Conservation (phyloP, 2,113 vertebrate species). For the Zosterops hypoxanthus region DNA sequence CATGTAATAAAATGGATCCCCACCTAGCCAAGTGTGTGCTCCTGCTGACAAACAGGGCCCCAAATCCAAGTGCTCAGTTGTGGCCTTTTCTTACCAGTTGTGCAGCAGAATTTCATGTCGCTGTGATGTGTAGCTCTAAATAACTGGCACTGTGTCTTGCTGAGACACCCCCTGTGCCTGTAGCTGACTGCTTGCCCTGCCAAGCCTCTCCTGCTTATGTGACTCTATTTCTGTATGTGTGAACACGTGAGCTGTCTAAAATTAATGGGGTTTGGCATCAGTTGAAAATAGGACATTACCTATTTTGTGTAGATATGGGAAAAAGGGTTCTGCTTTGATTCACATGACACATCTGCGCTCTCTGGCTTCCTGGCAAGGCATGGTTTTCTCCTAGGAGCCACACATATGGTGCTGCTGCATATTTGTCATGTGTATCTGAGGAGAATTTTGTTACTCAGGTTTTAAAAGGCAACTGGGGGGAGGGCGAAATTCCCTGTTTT, state of each 20-base stretch:
- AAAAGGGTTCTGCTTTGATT: neutral
- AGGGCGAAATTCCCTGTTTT: neutral
- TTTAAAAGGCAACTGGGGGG: neutral
- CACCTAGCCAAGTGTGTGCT: neutral
- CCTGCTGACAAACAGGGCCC: neutral
- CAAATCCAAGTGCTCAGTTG: neutral
- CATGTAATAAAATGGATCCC: fast-evolving
- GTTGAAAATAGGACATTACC: neutral
- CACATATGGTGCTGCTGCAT: neutral
- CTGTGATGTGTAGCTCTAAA: neutral
- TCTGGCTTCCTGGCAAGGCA: neutral
- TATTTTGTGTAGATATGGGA: neutral
- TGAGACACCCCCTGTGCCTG: neutral
- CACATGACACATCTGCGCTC: neutral
- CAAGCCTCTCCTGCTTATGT: constrained; percentile 36
- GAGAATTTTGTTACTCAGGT: neutral
- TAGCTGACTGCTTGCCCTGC: constrained; percentile 11
- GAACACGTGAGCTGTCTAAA: constrained; percentile 9
- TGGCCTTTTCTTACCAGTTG: neutral
- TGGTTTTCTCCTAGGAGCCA: neutral
- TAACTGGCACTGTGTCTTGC: neutral
- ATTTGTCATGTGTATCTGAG: neutral
- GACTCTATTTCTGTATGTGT: constrained; percentile 41
- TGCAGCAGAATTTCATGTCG: neutral
- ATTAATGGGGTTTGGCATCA: neutral